Evolutionary conservation across 2,113 vertebrate genomes (phyloP).

Genomic region (Festucalex cinctus): DNA sequence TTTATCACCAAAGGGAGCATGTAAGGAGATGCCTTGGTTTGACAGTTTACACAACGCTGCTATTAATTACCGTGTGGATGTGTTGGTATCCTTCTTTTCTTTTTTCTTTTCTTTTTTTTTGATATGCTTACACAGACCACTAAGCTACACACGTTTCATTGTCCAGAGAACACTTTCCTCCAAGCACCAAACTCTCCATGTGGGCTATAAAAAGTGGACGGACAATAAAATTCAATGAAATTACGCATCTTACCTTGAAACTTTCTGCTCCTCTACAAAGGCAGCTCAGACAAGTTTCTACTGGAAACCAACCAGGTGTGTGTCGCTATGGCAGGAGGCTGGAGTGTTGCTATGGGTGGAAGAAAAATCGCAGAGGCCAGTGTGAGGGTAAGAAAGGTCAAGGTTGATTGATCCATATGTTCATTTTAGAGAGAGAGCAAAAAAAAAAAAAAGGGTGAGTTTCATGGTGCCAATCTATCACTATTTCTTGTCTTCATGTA

Average conservation of each 20-base stretch:
- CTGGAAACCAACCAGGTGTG: slow-evolving; percentile 76
- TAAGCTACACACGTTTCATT: slow-evolving; percentile 2
- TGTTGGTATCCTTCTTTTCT: background rate
- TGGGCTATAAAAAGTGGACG: slow-evolving; percentile 3
- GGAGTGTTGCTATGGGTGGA: slow-evolving; percentile 96
- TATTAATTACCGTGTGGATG: background rate
- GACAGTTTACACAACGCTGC: slow-evolving; percentile 10
- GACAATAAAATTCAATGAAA: slow-evolving; percentile 21
- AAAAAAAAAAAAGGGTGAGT: background rate
- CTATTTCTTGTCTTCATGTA: background rate
- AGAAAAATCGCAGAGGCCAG: slow-evolving; percentile 79
- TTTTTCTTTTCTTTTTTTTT: background rate
- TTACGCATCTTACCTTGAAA: slow-evolving; percentile 26
- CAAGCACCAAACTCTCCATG: background rate
- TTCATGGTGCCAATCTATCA: background rate
- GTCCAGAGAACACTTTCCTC: background rate
- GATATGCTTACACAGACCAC: background rate
- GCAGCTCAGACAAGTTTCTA: slow-evolving; percentile 64
- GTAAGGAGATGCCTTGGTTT: slow-evolving; percentile 22
- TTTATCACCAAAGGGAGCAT: slow-evolving; percentile 26
- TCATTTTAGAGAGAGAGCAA: too few species aligned
- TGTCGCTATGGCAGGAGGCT: slow-evolving; percentile 84
- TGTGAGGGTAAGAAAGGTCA: slow-evolving; percentile 83
- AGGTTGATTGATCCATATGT: background rate
- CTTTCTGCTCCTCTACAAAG: slow-evolving; percentile 46